These are phyloP conservation scores for Ephestia elutella DNA, from an alignment of 1,140 invertebrate genomes.

Conservation along the genomic window DNA sequence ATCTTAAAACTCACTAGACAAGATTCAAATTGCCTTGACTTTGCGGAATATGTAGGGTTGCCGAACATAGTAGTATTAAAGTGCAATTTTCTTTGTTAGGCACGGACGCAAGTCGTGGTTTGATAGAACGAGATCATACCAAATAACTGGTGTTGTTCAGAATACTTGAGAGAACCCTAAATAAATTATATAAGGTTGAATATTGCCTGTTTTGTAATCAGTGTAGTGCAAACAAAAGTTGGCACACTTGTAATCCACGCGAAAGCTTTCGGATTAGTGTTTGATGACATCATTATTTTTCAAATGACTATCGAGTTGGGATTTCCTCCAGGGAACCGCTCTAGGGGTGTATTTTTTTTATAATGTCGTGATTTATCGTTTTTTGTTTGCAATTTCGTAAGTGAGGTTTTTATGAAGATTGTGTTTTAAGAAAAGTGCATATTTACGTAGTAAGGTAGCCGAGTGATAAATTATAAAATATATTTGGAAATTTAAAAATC, in stretches of 20 bases:
- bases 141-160: constrained; percentile 17
- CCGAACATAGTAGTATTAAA: neutral
- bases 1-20: constrained; percentile 11
- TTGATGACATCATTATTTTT: constrained; percentile 73
- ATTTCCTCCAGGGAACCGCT: constrained; percentile 40
- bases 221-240: constrained; percentile 8
- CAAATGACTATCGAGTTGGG: constrained; percentile 66
- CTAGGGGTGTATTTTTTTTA: constrained; percentile 36
- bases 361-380: constrained; percentile 56
- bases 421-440: neutral
- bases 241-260: constrained; percentile 61
- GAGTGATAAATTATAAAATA: too few species aligned
- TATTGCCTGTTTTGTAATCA: constrained; percentile 17
- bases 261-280: constrained; percentile 73
- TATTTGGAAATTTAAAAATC: too few species aligned
- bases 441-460: too few species aligned
- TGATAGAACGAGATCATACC: constrained; percentile 25
- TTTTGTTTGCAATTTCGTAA: constrained; percentile 38
- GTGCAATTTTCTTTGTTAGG: constrained; percentile 20
- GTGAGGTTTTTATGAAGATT: constrained; percentile 15
- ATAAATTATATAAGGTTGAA: constrained; percentile 24
- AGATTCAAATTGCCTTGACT: neutral
- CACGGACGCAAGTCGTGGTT: constrained; percentile 26
- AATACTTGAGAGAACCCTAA: constrained; percentile 13
- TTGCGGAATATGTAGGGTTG: neutral